Percentiles rank a stretch among this genome's conserved stretches.
Evolutionary conservation across 2,797 vertebrate genomes (phyloP).

Genomic region (Nothura maculosa): DNA sequence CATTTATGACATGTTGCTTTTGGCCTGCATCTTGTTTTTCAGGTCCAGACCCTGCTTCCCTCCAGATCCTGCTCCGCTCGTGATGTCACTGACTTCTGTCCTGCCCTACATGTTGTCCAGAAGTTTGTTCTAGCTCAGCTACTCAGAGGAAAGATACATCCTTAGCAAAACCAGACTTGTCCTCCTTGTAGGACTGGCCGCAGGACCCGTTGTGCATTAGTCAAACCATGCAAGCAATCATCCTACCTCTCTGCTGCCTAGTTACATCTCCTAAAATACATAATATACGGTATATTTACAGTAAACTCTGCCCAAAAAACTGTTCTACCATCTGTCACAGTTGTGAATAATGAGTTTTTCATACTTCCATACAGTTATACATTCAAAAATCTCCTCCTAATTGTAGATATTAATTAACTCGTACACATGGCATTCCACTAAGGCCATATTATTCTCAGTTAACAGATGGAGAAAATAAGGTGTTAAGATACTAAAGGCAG

Average conservation of each 20-base stretch:
- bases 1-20: not conserved
- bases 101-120: fast-evolving
- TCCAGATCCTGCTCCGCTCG: not conserved
- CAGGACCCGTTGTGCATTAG: not conserved
- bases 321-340: constrained; percentile 14
- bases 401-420: not conserved
- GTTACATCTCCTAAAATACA: not conserved
- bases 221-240: not conserved
- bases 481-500: not conserved
- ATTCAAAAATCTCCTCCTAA: not conserved
- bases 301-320: not conserved
- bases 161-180: not conserved
- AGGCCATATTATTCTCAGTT: not conserved
- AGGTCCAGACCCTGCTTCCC: not conserved
- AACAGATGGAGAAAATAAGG: not conserved
- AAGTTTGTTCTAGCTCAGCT: not conserved
- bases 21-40: not conserved
- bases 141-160: not conserved
- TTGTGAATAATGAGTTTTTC: not conserved
- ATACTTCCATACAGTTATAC: not conserved
- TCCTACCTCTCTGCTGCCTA: not conserved
- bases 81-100: not conserved
- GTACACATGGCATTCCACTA: constrained; percentile 4
- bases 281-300: not conserved
- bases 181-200: not conserved